Evolutionary conservation across 2,797 vertebrate species (phyloP), one percentile per base, ranked within the genome.

Genomic region (Ctenosaura bakeri): DNA sequence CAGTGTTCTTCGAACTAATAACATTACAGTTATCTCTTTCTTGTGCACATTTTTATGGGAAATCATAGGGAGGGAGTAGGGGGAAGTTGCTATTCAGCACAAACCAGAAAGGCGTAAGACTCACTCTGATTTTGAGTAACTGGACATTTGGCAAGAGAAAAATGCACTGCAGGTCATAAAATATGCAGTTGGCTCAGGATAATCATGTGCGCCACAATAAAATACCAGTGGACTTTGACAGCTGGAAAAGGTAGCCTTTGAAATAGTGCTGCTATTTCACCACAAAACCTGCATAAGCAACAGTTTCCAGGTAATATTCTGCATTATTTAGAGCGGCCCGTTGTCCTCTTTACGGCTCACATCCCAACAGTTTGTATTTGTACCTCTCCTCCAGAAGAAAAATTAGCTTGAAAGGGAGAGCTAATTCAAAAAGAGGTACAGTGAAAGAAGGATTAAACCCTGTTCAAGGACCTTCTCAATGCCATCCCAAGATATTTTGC

Each of bases 61-160:
- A 94, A 93, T 91, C 73, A 85, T 24, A 22, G 54, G 79, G 83
- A 92, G 73, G 76, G 80, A 93, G 82, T 89, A 69, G 91, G n/a
- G 92, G 80, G 22, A 35, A 62, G 88, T 92, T 93, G 92, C 92
- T 93, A 91, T 89, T 95, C 93, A 92, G 79, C 86, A 82, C 38
- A 86, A 91, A 88, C 87, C 86, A 77, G 66, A 29, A 26, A 35
- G 22, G 32, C 18, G 13, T 8, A 22, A 38, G 89, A 38, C 38
- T 1, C 56, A 87, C 85, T 77, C 76, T 87, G 83, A 91, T 94
- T 90, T 88, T 89, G 52, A 52, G 77, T 79, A 95, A 82, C 91
- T 92, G 90, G 38, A 26, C 69, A 46, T 89, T 95, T 91, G 42
- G 35, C 93, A 91, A 90, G 77, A 50, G 76, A 52, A 42, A 74